Evolutionary conservation across 2,113 vertebrate species (phyloP).

Genomic region (Bubo scandiacus): DNA sequence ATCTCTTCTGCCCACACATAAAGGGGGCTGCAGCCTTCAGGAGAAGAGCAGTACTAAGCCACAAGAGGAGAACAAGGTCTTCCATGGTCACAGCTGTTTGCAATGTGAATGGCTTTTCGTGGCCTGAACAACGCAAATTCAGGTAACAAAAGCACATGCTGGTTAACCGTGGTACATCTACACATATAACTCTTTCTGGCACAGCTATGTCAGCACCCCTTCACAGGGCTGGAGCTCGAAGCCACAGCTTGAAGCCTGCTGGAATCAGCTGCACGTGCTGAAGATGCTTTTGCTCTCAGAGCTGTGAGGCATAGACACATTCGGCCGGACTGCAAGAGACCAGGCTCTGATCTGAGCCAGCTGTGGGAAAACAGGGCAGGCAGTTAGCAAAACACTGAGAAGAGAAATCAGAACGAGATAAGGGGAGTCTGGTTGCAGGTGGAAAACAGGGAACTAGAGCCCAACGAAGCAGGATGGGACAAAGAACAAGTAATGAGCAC

Average conservation of each 20-base stretch:
- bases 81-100: neutral
- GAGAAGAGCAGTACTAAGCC: neutral
- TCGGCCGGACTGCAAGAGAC: neutral
- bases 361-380: neutral
- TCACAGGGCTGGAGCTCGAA: neutral
- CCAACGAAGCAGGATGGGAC: neutral
- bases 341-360: neutral
- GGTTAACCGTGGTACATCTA: neutral
- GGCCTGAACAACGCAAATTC: neutral
- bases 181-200: neutral
- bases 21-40: neutral
- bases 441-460: constrained; percentile 21
- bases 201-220: neutral
- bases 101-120: neutral
- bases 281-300: neutral
- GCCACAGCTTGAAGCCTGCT: neutral
- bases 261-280: neutral
- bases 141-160: neutral
- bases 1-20: neutral
- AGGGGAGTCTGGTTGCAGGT: neutral
- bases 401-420: neutral
- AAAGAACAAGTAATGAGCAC: neutral
- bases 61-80: neutral
- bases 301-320: neutral
- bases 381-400: neutral